Conservation (phyloP, 2,797 vertebrate genomes). For the Lerista edwardsae region DNA sequence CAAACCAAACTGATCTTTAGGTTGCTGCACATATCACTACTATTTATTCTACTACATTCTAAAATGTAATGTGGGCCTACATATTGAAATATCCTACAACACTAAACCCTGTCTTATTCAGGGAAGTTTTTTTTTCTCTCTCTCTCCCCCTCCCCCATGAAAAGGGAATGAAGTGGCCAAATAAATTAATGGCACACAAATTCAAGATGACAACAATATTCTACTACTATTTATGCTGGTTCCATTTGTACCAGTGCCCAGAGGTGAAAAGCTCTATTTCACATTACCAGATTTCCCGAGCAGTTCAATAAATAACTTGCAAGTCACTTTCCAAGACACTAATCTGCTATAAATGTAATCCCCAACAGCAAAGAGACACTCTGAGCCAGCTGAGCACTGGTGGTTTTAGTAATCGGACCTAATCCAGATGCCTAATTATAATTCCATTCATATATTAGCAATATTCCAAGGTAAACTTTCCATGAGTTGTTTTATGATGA, state of each 20-base stretch:
- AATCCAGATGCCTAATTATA: slow-evolving; percentile 49
- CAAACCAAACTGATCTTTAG: background rate
- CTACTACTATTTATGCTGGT: background rate
- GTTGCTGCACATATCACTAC: background rate
- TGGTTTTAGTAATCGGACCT: slow-evolving; percentile 50
- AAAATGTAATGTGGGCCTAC: background rate
- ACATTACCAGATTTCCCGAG: slow-evolving; percentile 41
- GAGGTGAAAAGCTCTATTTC: slow-evolving; percentile 33
- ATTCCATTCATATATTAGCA: slow-evolving; percentile 50
- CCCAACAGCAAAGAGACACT: slow-evolving; percentile 37
- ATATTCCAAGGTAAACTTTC: slow-evolving; percentile 55
- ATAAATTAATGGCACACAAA: background rate
- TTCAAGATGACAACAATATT: background rate
- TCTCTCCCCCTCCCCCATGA: background rate
- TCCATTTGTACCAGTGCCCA: background rate
- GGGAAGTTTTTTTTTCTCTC: background rate
- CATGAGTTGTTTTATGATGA: slow-evolving; percentile 53
- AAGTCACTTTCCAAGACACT: slow-evolving; percentile 49
- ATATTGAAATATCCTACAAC: background rate
- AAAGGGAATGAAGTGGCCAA: background rate
- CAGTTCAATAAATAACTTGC: slow-evolving; percentile 28
- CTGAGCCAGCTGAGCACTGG: slow-evolving; percentile 32
- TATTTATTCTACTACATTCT: background rate
- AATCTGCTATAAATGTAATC: slow-evolving; percentile 44
- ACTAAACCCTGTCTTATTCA: background rate